Evolutionary conservation across 2,888 invertebrate species (phyloP), one percentile per base, ranked within the genome.

Genomic region (Drosophila sordidula): DNA sequence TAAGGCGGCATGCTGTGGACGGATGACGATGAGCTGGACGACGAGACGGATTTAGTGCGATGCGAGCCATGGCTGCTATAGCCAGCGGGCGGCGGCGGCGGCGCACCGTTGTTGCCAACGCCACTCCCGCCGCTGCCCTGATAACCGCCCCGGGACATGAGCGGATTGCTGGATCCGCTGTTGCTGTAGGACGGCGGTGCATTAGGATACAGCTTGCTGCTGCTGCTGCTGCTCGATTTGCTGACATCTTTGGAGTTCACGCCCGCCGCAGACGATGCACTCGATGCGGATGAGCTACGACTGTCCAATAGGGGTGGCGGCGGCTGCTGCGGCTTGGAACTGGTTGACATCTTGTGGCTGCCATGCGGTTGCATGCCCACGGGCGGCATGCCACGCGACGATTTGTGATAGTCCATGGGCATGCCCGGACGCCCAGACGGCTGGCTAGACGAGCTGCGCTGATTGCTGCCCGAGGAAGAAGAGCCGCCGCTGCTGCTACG

Each of bases 381-480:
- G 0, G 89, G 87, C 32, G 87, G 87, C 78, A 89, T 79, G 47
- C 78, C 67, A 25, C 91, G 89, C 26, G 92, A 80, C 22, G 91
- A 78, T 46, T 92, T 92, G 56, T 92, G 92, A 59, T 91, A 91
- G 69, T 90, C 91, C 46, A 89, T 83, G 5, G 89, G 82, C 75
- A 85, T 71, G 2, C 86, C 70, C 16, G 82, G 83, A 9, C 85
- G 79, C 9, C 80, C 74, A 9, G 76, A 59, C 45, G 76, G 69
- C 14, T 83, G 78, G 16, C 55, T 41, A 6, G 80, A 70, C 8
- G 86, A 79, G 26, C 63, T 67, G 18, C 75, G 70, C 41, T 80
- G 83, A 36, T 49, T 64, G 51, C 68, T 58, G 54, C 76, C 57
- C 9, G 82, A 32, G 16, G 87, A 66, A 29, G 34, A 34, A 3